Evolutionary conservation across 1,140 invertebrate species (phyloP).

Genomic region (Leptinotarsa texana): DNA sequence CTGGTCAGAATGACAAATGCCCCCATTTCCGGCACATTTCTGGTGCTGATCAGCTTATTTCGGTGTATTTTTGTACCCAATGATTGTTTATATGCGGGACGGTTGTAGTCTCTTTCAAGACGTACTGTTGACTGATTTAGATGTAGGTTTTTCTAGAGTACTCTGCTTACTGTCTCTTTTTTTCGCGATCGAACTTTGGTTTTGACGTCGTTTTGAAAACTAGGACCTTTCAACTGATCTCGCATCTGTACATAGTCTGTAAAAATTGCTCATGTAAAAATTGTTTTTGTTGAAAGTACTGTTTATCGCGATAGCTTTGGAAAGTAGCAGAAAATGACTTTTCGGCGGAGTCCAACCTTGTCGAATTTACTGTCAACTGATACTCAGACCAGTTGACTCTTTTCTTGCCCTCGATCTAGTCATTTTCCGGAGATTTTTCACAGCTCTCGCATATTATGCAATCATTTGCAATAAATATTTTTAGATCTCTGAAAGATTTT

Average conservation of each 20-base stretch:
- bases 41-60: constrained; percentile 32
- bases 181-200: constrained; percentile 39
- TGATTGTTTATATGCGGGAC: constrained; percentile 47
- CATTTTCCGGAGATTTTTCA: too few species aligned
- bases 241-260: constrained; percentile 53
- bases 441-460: constrained; percentile 36
- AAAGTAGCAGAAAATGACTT: neutral
- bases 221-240: constrained; percentile 40
- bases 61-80: constrained; percentile 57
- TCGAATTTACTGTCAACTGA: too few species aligned
- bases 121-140: constrained; percentile 51
- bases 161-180: constrained; percentile 39
- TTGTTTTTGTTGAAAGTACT: constrained; percentile 54
- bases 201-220: constrained; percentile 40
- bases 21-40: neutral
- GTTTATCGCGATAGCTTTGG: constrained; percentile 18
- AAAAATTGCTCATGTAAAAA: constrained; percentile 57
- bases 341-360: too few species aligned
- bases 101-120: constrained; percentile 43
- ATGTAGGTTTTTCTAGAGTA: constrained; percentile 44
- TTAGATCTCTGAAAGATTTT: constrained; percentile 1
- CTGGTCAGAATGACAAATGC: constrained; percentile 9
- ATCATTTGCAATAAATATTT: constrained; percentile 43
- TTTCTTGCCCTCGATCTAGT: too few species aligned
- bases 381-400: too few species aligned